phyloP scores from a whole-genome alignment of 2,888 invertebrate genomes.

The Punctoribates punctum region DNA sequence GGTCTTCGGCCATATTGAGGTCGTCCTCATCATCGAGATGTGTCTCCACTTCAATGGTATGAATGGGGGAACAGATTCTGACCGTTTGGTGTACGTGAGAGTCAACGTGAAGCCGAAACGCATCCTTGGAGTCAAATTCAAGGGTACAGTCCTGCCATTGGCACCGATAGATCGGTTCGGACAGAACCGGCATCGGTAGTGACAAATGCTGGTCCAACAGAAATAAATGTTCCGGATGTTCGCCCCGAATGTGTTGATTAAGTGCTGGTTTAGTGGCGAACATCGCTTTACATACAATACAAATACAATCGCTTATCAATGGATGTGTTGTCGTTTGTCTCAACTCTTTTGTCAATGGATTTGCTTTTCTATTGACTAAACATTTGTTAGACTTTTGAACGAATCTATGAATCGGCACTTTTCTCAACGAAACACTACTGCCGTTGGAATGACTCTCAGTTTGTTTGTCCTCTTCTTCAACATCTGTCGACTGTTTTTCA shows the following conservation, averaged over 20 bases:
- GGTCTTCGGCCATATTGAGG: not conserved
- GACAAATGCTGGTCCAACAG: not conserved
- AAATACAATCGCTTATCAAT: not conserved
- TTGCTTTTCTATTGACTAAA: not conserved
- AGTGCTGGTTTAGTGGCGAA: constrained; percentile 9
- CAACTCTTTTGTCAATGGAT: not conserved
- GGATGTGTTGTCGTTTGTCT: not conserved
- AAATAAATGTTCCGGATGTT: not conserved
- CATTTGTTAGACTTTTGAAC: not conserved
- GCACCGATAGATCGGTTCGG: constrained; percentile 9
- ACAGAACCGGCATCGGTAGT: not conserved
- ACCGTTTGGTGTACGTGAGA: constrained; percentile 33
- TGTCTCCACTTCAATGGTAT: constrained; percentile 36
- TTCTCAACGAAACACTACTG: not conserved
- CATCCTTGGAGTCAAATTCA: not conserved
- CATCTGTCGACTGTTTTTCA: not conserved
- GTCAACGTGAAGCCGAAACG: constrained; percentile 35
- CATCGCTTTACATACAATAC: not conserved
- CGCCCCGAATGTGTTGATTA: constrained; percentile 5
- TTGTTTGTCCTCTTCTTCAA: not conserved
- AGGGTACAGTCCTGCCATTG: constrained; percentile 40
- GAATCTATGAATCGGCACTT: constrained; percentile 27
- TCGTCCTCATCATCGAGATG: constrained; percentile 6
- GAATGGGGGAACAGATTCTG: not conserved
- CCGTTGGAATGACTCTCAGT: constrained; percentile 19